A percentile compares a stretch with the other conserved stretches of the same genome.
Evolutionary conservation across 2,797 vertebrate genomes (phyloP).

Genomic region (Ammospiza maritima): DNA sequence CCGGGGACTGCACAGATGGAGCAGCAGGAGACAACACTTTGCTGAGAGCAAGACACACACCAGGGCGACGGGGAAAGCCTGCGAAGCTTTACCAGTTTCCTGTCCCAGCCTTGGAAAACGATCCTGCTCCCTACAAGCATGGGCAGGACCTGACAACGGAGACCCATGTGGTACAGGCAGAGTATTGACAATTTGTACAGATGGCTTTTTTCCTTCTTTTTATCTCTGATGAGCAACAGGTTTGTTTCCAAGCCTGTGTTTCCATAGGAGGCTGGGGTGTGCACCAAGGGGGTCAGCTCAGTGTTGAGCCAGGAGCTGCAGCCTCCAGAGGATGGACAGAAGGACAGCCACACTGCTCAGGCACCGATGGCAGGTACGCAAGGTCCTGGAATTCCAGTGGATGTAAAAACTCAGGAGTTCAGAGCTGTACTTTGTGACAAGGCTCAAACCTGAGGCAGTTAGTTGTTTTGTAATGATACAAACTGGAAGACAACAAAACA

Average conservation of each 20-base stretch:
- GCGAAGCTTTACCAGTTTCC: background rate
- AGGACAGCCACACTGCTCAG: background rate
- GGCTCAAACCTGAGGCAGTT: background rate
- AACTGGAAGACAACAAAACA: background rate
- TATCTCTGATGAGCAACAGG: background rate
- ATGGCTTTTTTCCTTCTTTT: background rate
- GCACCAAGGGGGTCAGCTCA: background rate
- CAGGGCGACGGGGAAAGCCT: background rate
- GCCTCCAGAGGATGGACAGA: background rate
- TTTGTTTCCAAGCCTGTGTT: background rate
- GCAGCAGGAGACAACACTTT: background rate
- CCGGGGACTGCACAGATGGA: background rate
- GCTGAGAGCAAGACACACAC: background rate
- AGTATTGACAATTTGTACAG: background rate
- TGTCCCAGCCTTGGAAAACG: accelerated
- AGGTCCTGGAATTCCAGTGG: accelerated
- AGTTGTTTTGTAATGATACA: background rate
- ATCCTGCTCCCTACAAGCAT: background rate
- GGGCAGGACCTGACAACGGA: background rate
- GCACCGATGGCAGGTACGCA: accelerated
- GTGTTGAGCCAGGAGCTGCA: background rate
- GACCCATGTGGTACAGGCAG: background rate
- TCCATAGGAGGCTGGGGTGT: background rate
- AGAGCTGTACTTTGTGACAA: background rate
- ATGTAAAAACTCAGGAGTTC: background rate